phyloP scores from a whole-genome alignment of 2,113 vertebrate genomes.

The Pseudolaguvia tuberculata region DNA sequence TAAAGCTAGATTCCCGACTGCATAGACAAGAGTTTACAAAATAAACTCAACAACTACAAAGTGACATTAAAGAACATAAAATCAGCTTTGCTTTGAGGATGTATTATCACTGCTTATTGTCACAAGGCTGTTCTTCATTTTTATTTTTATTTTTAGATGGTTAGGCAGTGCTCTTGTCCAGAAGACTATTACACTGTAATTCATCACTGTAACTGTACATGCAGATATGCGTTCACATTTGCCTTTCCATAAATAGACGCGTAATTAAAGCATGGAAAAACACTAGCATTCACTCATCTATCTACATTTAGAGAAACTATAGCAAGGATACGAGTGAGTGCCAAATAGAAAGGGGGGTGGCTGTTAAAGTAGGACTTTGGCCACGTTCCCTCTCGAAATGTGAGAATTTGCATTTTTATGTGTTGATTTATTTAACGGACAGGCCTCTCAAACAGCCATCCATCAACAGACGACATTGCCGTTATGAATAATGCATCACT shows the following conservation, averaged over 20 bases:
- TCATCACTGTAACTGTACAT: not conserved
- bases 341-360: constrained; percentile 36
- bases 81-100: not conserved
- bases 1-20: too few relatives aligned
- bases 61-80: too few relatives aligned
- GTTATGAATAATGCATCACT: constrained; percentile 79
- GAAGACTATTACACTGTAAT: not conserved
- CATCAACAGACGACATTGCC: constrained; percentile 72
- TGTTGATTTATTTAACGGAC: constrained; percentile 83
- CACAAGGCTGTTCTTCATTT: not conserved
- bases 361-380: constrained; percentile 64
- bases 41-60: not conserved
- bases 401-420: constrained; percentile 83
- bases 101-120: too few relatives aligned
- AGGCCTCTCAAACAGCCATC: constrained; percentile 77
- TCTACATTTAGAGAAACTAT: constrained; percentile 25
- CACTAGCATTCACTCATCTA: constrained; percentile 20
- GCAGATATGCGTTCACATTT: constrained; percentile 7
- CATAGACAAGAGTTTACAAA: not conserved
- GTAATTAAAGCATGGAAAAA: not conserved
- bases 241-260: not conserved
- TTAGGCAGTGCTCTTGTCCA: not conserved
- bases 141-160: not conserved
- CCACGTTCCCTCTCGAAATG: constrained; percentile 68
- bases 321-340: constrained; percentile 53